These are phyloP conservation scores for Calidris pygmaea DNA, from an alignment of 2,113 vertebrate species.

Conservation along the genomic window DNA sequence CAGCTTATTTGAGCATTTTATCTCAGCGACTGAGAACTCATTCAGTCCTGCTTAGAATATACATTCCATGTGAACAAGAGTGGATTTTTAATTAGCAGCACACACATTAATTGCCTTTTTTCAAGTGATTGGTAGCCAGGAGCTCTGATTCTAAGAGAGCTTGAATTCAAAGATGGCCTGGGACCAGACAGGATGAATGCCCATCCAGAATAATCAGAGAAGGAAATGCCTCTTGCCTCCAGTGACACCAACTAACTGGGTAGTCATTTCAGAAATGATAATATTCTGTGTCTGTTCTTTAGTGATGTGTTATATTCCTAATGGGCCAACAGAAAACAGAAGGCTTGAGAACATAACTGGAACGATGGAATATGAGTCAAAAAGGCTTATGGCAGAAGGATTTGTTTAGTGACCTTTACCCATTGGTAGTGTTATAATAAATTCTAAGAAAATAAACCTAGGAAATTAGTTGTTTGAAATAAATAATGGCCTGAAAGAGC, in stretches of 20 bases:
- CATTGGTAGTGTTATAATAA: neutral
- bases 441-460: neutral
- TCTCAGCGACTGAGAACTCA: neutral
- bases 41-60: neutral
- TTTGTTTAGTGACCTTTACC: neutral
- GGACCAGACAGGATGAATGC: neutral
- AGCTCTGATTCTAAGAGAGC: neutral
- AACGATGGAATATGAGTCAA: neutral
- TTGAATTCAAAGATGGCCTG: neutral
- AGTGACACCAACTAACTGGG: neutral
- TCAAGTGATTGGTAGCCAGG: neutral
- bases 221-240: neutral
- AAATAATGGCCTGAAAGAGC: neutral
- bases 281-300: neutral
- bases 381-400: neutral
- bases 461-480: slow-evolving; percentile 38
- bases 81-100: neutral
- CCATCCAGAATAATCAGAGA: neutral
- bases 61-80: neutral
- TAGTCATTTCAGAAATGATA: neutral
- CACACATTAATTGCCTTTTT: neutral
- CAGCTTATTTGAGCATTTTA: neutral
- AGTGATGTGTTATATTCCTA: neutral
- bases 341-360: neutral
- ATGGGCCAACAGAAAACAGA: neutral